These are phyloP conservation scores for Centropyge bicolor DNA, from an alignment of 2,797 vertebrate genomes.

Conservation along the genomic window DNA sequence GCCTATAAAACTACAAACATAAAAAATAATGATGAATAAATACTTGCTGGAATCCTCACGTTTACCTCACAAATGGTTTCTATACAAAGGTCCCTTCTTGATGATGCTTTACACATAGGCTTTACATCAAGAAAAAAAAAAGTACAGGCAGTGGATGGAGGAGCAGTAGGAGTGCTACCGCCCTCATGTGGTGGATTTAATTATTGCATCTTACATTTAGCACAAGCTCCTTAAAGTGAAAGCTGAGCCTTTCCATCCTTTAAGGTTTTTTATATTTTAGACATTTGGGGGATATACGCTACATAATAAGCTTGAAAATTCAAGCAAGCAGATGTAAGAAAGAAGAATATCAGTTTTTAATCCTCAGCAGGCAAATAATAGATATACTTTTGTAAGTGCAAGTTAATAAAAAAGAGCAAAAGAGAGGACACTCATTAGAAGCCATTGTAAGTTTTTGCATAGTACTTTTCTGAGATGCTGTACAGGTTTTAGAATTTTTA, in stretches of 20 bases:
- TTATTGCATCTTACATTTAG: neutral
- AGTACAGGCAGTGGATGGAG: neutral
- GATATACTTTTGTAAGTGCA: neutral
- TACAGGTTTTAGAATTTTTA: slow-evolving; percentile 2
- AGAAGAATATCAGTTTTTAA: neutral
- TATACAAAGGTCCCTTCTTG: slow-evolving; percentile 6
- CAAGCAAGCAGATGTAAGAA: neutral
- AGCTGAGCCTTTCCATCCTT: neutral
- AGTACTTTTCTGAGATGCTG: slow-evolving; percentile 5
- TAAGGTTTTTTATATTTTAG: slow-evolving; percentile 7
- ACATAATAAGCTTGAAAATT: neutral
- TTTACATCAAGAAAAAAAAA: neutral
- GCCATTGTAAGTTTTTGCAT: neutral
- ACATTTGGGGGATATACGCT: neutral
- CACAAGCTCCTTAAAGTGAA: neutral
- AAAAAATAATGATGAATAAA: slow-evolving; percentile 2
- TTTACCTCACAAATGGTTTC: neutral
- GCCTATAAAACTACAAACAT: neutral
- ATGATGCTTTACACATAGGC: neutral
- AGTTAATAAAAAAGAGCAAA: neutral
- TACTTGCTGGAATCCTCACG: neutral
- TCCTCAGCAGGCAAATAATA: neutral
- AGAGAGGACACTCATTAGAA: neutral
- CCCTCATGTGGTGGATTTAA: slow-evolving; percentile 67
- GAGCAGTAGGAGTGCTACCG: slow-evolving; percentile 41